Evolutionary conservation across 2,113 vertebrate genomes (phyloP), one percentile per base, ranked within the genome.

Genomic region (Argyrosomus japonicus): DNA sequence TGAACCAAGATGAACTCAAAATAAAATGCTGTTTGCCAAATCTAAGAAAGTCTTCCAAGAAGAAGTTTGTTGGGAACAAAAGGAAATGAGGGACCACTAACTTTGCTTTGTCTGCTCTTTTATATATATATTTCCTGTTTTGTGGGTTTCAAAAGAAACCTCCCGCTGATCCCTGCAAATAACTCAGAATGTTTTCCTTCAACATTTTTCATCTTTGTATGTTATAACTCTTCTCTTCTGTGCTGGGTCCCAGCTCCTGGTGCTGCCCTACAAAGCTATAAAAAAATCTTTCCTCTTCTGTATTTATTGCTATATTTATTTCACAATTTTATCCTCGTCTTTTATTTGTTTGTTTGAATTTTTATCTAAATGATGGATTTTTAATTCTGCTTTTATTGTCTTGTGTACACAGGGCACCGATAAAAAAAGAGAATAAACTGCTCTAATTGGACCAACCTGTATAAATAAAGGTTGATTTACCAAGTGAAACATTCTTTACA

Each of bases 1-100:
- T 69, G 58, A 43, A 69, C 53, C 43, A 43, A 65, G 54, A 68
- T 77, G 0, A 63, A 65, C 40, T 25, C 13, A n/a, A 56, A 29
- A 63, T 54, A 15, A 36, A 50, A 62, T 51, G 45, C 4, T 50
- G 54, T n/a, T 50, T 61, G 71, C 23, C 56, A 48, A 60, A 51
- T 43, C 45, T 23, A 15, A 51, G 45, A 36, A 25, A 50, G 23
- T 50, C 25, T 2, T 58, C 15, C 43, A 1, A 43, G 57, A 21
- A 58, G 69, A 25, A 12, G 43, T 45, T 61, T 48, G 40, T 9
- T 73, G 23, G 5, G 1, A 12, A 60, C 3, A 36, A 70, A 62
- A 54, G 40, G 5, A 51, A 70, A 17, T 36, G 23, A 72, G 12
- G 5, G 0, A 4, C 23, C 6, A n/a, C 15, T 54, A 54, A 13